Conservation (phyloP, 1,140 invertebrate species). For the Drosophila pallidifrons region DNA sequence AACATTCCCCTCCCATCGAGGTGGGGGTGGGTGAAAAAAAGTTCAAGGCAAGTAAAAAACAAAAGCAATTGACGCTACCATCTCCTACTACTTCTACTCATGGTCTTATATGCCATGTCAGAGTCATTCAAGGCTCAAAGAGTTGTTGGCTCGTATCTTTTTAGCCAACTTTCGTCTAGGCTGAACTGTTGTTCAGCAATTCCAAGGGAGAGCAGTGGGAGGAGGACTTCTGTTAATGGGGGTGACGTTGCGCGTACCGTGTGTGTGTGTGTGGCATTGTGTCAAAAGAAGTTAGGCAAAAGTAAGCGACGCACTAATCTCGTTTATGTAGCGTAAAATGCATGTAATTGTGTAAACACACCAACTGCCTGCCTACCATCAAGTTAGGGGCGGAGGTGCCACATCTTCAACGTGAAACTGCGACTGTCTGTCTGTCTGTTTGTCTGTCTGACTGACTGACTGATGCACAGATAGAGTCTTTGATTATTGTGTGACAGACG, state of each 20-base stretch:
- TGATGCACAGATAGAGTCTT: conserved; percentile 75
- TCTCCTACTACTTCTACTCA: conserved; percentile 13
- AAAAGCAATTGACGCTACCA: conserved; percentile 64
- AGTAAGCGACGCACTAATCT: conserved; percentile 76
- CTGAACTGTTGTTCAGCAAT: conserved; percentile 11
- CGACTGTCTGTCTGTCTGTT: conserved; percentile 6
- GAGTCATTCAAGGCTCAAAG: conserved; percentile 51
- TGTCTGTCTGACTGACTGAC: conserved; percentile 2
- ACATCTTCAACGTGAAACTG: background rate
- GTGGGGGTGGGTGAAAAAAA: conserved; percentile 15
- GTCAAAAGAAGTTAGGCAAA: conserved; percentile 63
- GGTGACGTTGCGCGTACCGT: conserved; percentile 20
- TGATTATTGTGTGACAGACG: conserved; percentile 77
- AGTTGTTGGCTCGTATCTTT: conserved; percentile 59
- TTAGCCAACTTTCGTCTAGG: conserved; percentile 61
- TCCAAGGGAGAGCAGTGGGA: background rate
- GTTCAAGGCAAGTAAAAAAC: conserved; percentile 65
- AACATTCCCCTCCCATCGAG: conserved; percentile 5
- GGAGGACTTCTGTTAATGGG: conserved; percentile 28
- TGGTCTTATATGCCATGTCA: conserved; percentile 9
- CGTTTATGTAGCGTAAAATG: conserved; percentile 82
- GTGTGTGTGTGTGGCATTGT: conserved; percentile 38
- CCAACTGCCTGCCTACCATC: conserved; percentile 31
- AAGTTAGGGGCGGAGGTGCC: background rate
- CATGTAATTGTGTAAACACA: conserved; percentile 80